Base-by-base conservation (phyloP, 2,797 vertebrate species). In the Malurus leucopterus region DNA sequence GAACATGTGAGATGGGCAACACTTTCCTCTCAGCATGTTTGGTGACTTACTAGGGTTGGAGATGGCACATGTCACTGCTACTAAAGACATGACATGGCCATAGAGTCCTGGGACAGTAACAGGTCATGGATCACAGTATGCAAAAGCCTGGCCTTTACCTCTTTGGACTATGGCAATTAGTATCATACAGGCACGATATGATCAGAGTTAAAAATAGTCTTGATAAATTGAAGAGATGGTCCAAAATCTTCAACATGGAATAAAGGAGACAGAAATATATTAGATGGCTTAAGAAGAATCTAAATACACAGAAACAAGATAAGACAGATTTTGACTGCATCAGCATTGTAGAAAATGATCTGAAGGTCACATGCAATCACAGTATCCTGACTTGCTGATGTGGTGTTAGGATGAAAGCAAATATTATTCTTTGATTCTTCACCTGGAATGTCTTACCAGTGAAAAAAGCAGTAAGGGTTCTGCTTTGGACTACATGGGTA, bases 401-500 rank as follows among this genome's bases (percentile, higher is more conserved):
- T 29, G 50, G 14, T 14, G 5, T 36, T 62, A 80, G 16, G 23
- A n/a, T 51, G 59, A 84, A 93, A 65, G 21, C 6, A 87, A 62
- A 67, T 59, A 24, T 41, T 80, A 34, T 62, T 72, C 13, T 71
- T 78, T 53, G 49, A 17, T 53, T 5, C 15, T 55, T 63, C n/a
- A 69, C 38, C 22, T 94, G 41, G 19, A 81, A 81, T 30, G 20
- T 77, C 36, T 91, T 46, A 54, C 4, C 3, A 54, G 6, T 71
- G 79, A 36, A 91, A 90, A 92, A 75, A 62, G 10, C 20, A 38
- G 10, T 71, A 64, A 71, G 21, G 36, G 13, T 43, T 91, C 46
- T 80, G 22, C 21, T 63, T 78, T 49, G 69, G 49, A 36, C 26
- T 57, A 38, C 36, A 38, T 9, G 47, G 26, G 7, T 53, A 57